Evolutionary conservation across 2,113 vertebrate species (phyloP).

Genomic region (Copsychus sechellarum): DNA sequence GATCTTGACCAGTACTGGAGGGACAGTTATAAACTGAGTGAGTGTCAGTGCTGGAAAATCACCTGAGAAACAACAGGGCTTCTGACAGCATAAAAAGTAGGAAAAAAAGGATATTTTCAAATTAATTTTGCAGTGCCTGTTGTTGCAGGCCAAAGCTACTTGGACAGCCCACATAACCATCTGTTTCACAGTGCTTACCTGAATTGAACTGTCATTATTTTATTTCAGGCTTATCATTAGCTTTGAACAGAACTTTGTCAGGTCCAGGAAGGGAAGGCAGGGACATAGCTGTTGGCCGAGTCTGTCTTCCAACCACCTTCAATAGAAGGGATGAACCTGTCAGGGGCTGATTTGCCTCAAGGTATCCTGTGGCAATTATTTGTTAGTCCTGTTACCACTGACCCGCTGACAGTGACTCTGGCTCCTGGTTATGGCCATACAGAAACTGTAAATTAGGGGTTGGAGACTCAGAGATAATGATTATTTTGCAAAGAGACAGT

Average conservation of each 20-base stretch:
- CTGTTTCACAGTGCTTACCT: constrained; percentile 49
- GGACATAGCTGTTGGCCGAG: neutral
- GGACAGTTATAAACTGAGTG: neutral
- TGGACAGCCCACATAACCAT: constrained; percentile 56
- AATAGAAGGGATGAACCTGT: neutral
- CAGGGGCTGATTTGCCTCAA: constrained; percentile 21
- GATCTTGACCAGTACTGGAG: neutral
- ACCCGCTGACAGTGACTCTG: neutral
- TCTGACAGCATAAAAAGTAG: constrained; percentile 10
- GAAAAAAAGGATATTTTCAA: neutral
- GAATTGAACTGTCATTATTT: constrained; percentile 35
- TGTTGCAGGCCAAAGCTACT: constrained; percentile 24
- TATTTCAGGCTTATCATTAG: constrained; percentile 39
- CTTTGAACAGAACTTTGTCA: constrained; percentile 33
- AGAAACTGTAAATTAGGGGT: neutral
- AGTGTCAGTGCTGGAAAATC: neutral
- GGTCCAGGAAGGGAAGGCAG: neutral
- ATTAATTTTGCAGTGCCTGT: constrained; percentile 6
- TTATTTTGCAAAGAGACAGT: neutral
- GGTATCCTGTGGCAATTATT: constrained; percentile 18
- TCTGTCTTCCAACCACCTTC: neutral
- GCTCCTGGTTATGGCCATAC: neutral
- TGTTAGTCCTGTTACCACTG: constrained; percentile 20
- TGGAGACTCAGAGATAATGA: neutral
- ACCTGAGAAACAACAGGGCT: neutral